A percentile compares a stretch with the other conserved stretches of the same genome.
Evolutionary conservation across 2,797 vertebrate genomes (phyloP).

Genomic region (Manis javanica): DNA sequence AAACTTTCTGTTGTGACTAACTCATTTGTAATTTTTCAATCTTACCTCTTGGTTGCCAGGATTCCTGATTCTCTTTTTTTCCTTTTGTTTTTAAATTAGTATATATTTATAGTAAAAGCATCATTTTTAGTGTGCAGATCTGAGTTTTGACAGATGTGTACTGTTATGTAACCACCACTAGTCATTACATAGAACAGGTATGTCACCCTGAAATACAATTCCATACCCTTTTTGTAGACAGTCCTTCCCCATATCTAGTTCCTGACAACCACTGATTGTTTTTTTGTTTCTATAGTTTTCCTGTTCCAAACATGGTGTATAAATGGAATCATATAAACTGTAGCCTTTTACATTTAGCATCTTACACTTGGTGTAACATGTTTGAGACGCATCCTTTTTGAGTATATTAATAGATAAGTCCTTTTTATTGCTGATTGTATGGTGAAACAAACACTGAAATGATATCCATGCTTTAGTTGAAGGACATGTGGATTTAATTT

Average conservation of each 20-base stretch:
- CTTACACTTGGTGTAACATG: background rate
- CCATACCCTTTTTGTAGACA: background rate
- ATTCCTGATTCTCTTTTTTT: background rate
- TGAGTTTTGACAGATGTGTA: background rate
- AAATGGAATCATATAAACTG: background rate
- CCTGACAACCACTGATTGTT: background rate
- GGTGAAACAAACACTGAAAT: background rate
- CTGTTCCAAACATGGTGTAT: slow-evolving; percentile 14
- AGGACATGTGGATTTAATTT: background rate
- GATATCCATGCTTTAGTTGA: background rate
- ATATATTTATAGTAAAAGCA: background rate
- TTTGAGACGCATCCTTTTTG: background rate
- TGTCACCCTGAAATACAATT: background rate
- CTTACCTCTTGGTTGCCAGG: background rate
- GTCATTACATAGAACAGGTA: background rate
- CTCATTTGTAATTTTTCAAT: background rate
- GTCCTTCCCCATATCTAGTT: background rate
- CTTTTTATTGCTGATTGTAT: background rate
- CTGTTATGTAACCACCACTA: background rate
- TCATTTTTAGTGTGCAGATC: background rate
- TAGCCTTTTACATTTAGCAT: background rate
- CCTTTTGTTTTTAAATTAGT: background rate
- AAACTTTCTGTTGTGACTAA: background rate
- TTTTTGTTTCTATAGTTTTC: background rate
- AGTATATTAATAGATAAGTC: background rate